Evolutionary conservation across 2,113 vertebrate species (phyloP).

Genomic region (Caloenas nicobarica): DNA sequence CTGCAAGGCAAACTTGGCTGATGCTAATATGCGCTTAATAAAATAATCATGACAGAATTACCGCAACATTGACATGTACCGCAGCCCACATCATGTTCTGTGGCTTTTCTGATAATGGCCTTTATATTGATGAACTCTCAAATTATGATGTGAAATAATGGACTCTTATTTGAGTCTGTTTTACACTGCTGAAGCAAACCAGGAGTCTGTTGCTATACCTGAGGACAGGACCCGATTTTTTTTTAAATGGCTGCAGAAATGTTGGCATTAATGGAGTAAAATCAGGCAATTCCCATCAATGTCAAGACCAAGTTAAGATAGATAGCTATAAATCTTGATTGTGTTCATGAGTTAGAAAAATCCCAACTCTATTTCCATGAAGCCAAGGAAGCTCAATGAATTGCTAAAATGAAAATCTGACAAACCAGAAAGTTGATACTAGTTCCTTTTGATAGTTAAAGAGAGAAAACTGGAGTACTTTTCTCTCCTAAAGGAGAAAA

Average conservation of each 20-base stretch:
- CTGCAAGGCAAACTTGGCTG: background rate
- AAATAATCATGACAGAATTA: background rate
- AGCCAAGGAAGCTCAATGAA: rapidly evolving
- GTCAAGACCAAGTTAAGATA: background rate
- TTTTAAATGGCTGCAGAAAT: background rate
- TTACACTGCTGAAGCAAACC: background rate
- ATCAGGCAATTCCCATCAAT: background rate
- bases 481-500: background rate
- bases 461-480: background rate
- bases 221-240: background rate
- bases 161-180: background rate
- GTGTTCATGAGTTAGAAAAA: background rate
- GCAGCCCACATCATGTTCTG: background rate
- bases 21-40: background rate
- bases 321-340: background rate
- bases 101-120: background rate
- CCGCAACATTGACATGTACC: background rate
- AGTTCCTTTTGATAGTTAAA: background rate
- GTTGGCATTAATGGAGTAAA: background rate
- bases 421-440: background rate
- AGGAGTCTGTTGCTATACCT: background rate
- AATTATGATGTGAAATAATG: background rate
- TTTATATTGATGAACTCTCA: background rate
- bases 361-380: background rate
- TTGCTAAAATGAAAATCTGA: background rate